Conservation (phyloP, 2,797 vertebrate genomes). For the Falco novaeseelandiae region DNA sequence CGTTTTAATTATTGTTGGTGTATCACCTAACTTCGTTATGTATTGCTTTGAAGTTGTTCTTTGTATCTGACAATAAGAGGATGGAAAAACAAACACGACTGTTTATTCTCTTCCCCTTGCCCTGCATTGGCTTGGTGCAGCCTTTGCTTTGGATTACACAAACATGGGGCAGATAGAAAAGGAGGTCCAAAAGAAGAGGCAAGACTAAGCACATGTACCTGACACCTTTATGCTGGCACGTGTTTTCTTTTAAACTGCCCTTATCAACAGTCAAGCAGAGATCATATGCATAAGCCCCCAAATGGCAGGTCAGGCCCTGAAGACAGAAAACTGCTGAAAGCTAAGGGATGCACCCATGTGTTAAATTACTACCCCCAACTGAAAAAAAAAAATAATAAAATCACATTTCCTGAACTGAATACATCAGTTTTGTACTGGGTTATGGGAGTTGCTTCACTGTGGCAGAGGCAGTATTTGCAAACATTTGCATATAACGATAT, state of each 20-base stretch:
- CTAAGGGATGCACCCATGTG: background rate
- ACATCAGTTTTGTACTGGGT: too few relatives aligned
- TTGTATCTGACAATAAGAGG: slow-evolving; percentile 31
- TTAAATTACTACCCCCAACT: background rate
- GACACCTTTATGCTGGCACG: background rate
- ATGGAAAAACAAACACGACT: slow-evolving; percentile 46
- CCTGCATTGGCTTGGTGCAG: background rate
- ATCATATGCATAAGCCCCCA: background rate
- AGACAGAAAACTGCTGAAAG: background rate
- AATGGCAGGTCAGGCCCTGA: background rate
- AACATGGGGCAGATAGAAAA: background rate
- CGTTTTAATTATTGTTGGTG: slow-evolving; percentile 65
- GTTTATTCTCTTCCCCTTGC: slow-evolving; percentile 38
- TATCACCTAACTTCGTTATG: slow-evolving; percentile 46
- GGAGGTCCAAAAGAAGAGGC: background rate
- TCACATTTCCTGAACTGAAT: background rate
- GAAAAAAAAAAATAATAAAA: background rate
- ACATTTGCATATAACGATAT: background rate
- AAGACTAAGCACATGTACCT: background rate
- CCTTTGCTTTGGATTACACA: slow-evolving; percentile 15
- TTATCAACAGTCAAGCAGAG: background rate
- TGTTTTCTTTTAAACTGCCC: background rate
- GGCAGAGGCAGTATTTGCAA: background rate
- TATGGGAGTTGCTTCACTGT: background rate
- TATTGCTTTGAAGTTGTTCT: slow-evolving; percentile 59